Conservation (phyloP, 2,797 vertebrate species). For the Eremophila alpestris region DNA sequence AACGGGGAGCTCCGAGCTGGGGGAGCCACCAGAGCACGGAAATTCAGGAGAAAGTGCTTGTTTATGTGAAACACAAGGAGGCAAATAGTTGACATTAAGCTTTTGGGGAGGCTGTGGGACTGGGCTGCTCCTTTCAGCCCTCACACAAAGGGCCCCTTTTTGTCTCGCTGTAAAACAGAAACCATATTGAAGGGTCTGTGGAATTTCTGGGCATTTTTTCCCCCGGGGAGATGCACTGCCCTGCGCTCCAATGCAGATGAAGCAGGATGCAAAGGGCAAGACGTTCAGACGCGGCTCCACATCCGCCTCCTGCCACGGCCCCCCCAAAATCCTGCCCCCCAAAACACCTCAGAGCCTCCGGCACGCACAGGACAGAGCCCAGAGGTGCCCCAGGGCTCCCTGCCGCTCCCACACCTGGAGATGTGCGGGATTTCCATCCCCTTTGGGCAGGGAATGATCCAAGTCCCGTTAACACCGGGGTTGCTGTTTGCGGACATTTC, state of each 20-base stretch:
- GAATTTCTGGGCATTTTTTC: constrained; percentile 52
- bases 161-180: constrained; percentile 64
- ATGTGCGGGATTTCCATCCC: accelerated
- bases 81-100: constrained; percentile 79
- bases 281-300: background rate
- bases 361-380: background rate
- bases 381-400: background rate
- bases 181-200: constrained; percentile 45
- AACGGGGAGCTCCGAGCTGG: background rate
- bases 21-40: background rate
- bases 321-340: background rate
- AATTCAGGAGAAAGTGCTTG: constrained; percentile 22
- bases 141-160: constrained; percentile 70
- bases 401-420: background rate
- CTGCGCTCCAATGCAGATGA: background rate
- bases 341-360: background rate
- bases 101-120: constrained; percentile 63
- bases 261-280: constrained; percentile 42
- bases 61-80: constrained; percentile 64
- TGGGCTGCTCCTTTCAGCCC: constrained; percentile 58
- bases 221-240: background rate
- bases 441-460: background rate
- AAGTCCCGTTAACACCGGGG: background rate
- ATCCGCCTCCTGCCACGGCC: background rate
- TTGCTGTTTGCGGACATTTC: background rate